Base-by-base conservation (phyloP, 2,113 vertebrate species). In the Toxotes chatareus region DNA sequence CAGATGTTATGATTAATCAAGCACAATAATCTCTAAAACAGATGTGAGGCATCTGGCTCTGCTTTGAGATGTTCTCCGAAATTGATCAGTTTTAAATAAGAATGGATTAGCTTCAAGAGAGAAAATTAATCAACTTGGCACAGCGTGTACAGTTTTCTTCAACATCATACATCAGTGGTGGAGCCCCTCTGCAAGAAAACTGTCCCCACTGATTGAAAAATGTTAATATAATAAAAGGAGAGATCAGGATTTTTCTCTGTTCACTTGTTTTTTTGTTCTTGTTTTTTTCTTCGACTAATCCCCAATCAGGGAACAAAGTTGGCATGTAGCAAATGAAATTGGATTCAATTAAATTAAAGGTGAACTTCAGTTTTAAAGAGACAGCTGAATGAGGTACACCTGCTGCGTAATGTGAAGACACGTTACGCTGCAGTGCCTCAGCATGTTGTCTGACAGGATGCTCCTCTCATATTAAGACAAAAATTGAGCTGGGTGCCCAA, bases 31-130 rank as follows among this genome's bases (percentile, higher is more conserved):
- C 55, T 53, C 56, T 42, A 16, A 68, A 76, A 68, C 64, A 86
- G 73, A 84, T 64, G 64, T 36, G 65, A 78, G 67, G 67, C 75
- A 79, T 73, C 65, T 85, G 79, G 73, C 56, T 73, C 34, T 21
- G 60, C 21, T n/a, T 64, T 17, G 10, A 64, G 62, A 64, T 44
- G 9, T 51, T 63, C 46, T 64, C 42, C 68, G 42, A 78, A 75
- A 89, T 38, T 56, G 42, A 91, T 75, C 53, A 32, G 64, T 82
- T 27, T 84, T 73, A 62, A 88, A 86, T 84, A 82, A 80, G 86
- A 78, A 82, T 76, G 63, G 78, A 88, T 89, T 61, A 3, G 65
- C 59, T 80, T 59, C n/a, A 31, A 63, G 69, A 79, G 69, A 73
- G 14, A 11, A 49, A 72, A 88, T 86, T 76, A 69, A 73, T 87